Evolutionary conservation across 2,113 vertebrate genomes (phyloP).

Genomic region (Poeciliopsis occidentalis): DNA sequence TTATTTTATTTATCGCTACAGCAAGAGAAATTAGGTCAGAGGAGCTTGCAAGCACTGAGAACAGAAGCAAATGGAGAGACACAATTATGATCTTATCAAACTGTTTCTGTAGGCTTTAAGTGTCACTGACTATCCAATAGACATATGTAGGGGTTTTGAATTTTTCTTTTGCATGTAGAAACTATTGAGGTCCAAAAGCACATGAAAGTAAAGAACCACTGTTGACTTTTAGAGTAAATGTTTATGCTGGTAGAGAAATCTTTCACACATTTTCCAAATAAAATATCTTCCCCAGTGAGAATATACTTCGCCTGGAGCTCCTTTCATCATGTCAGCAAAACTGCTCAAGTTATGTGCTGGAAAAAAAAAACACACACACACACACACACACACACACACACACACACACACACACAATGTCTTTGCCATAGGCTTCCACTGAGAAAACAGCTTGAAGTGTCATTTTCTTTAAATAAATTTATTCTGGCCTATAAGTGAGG

Average conservation of each 20-base stretch:
- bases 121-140: not conserved
- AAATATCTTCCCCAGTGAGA: not conserved
- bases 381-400: no score
- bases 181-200: not conserved
- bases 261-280: not conserved
- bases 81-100: constrained; percentile 5
- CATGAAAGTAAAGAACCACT: not conserved
- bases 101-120: not conserved
- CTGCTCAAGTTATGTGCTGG: not conserved
- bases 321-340: constrained; percentile 1
- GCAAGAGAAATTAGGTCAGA: not conserved
- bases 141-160: not conserved
- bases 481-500: not conserved
- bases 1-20: constrained; percentile 1
- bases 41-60: not conserved
- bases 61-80: not conserved
- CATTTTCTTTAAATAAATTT: not conserved
- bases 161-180: not conserved
- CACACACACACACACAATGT: no score
- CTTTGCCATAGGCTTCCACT: not conserved
- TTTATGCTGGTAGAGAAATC: not conserved
- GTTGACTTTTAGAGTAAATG: not conserved
- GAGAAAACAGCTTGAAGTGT: not conserved
- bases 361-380: not conserved
- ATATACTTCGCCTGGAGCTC: not conserved